Percentiles rank a stretch among this genome's conserved stretches.
phyloP scores from a whole-genome alignment of 2,797 vertebrate genomes.

The Danio tinwini region DNA sequence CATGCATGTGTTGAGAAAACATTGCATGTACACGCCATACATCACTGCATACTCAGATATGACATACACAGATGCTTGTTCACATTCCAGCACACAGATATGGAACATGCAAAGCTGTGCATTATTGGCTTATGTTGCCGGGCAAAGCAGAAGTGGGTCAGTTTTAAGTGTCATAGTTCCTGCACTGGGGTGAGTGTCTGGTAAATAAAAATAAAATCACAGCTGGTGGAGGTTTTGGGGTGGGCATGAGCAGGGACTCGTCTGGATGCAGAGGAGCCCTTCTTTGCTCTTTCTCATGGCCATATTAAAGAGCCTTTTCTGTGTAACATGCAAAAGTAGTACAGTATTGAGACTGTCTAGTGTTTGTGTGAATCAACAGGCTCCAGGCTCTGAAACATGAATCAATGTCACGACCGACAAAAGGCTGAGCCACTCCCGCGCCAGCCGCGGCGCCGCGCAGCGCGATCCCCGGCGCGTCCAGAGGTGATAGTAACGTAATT shows the following conservation, averaged over 20 bases:
- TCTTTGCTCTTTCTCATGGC: neutral
- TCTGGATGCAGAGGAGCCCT: constrained; percentile 3
- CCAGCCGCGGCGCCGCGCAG: constrained; percentile 34
- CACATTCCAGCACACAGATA: constrained; percentile 19
- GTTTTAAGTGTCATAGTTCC: constrained; percentile 47
- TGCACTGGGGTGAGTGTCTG: constrained; percentile 23
- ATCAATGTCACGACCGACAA: constrained; percentile 66
- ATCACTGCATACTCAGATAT: neutral
- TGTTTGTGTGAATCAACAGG: constrained; percentile 60
- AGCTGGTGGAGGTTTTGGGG: constrained; percentile 2
- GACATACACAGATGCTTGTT: neutral
- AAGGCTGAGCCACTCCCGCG: constrained; percentile 63
- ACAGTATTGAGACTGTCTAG: constrained; percentile 1
- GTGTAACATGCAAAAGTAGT: neutral
- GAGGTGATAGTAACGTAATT: constrained; percentile 47
- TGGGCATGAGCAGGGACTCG: constrained; percentile 8
- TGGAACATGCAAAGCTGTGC: neutral
- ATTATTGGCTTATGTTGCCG: constrained; percentile 27
- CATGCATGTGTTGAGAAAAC: neutral
- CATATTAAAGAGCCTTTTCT: neutral
- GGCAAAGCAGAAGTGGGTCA: constrained; percentile 55
- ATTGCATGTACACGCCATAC: neutral
- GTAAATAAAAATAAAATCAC: constrained; percentile 22
- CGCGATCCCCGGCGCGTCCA: constrained; percentile 46
- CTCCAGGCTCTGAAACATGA: constrained; percentile 54